Base-by-base conservation (phyloP, 2,888 invertebrate genomes). In the Yponomeuta malinellus region DNA sequence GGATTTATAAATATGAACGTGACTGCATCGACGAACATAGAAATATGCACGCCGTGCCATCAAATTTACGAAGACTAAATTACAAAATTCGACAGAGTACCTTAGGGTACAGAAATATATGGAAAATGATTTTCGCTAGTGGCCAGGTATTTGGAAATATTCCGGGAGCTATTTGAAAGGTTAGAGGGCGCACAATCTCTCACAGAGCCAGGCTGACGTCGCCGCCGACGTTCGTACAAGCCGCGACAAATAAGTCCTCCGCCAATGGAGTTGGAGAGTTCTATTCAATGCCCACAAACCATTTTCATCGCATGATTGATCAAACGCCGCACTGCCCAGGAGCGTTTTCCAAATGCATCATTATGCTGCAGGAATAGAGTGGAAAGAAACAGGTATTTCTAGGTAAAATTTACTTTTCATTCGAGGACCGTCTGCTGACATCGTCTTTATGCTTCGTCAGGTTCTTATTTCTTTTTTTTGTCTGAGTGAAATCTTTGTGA, bases 231-330 rank as follows among this genome's bases (percentile, higher is more conserved):
- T 78, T 79, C 76, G 75, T 73, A 76, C 77, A 81, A 76, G 77
- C 81, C 76, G 79, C 82, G 84, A 86, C 87, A 85, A 87, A 90
- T 89, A 87, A 86, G 86, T 86, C 80, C 77, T 78, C 81, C 81
- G 77, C 78, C 79, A 81, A 80, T 78, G 79, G 79, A 79, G 81
- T 79, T 78, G 79, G 79, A 79, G 81, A 82, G 78, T 84, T 83
- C 85, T 80, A 87, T 90, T 89, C 85, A 89, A 75, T 81, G 76
- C 80, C 81, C 84, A 88, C 86, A 89, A 89, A 87, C 86, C 85
- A 88, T 88, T 87, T 79, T 81, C 82, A 78, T 83, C 83, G 86
- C 87, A 85, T 89, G 89, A 90, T 90, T 89, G 90, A 90, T 90
- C 90, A 90, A 90, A 90, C 43, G 71, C 31, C 59, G 31, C 33